phyloP scores from a whole-genome alignment of 2,888 invertebrate species.

The Aethes cnicana region DNA sequence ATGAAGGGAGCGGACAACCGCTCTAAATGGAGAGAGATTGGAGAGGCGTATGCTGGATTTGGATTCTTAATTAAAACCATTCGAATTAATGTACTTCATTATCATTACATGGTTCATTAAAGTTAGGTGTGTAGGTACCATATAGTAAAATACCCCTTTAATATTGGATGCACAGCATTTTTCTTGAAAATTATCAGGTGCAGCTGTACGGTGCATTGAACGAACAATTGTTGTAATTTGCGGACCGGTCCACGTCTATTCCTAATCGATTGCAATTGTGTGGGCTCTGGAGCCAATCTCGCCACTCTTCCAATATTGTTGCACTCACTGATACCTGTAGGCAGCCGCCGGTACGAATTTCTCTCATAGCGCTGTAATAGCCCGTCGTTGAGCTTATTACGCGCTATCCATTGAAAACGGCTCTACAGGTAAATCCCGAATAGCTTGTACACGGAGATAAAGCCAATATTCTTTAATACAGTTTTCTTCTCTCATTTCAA shows the following conservation, averaged over 20 bases:
- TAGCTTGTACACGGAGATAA: conserved; percentile 69
- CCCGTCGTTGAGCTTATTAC: conserved; percentile 79
- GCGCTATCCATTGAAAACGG: conserved; percentile 79
- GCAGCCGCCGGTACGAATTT: conserved; percentile 68
- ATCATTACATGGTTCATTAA: too few species aligned
- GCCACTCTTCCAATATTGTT: conserved; percentile 61
- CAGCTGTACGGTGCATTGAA: conserved; percentile 32
- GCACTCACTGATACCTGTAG: conserved; percentile 58
- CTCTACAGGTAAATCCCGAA: conserved; percentile 78
- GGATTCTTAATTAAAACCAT: too few species aligned
- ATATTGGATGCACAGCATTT: conserved; percentile 18
- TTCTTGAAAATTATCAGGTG: conserved; percentile 31
- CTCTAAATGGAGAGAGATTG: too few species aligned
- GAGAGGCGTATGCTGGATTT: too few species aligned
- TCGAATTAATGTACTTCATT: too few species aligned
- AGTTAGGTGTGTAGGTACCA: too few species aligned
- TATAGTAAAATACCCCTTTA: too few species aligned
- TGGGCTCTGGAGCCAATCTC: conserved; percentile 49
- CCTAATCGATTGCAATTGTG: conserved; percentile 71
- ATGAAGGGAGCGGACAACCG: too few species aligned
- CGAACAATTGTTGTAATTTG: conserved; percentile 67
- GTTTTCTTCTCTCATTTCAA: conserved; percentile 57
- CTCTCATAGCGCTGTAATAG: conserved; percentile 71
- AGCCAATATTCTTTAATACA: conserved; percentile 63
- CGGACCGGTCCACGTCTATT: conserved; percentile 54